Conservation (phyloP, 1,140 invertebrate species). For the Cherax quadricarinatus region DNA sequence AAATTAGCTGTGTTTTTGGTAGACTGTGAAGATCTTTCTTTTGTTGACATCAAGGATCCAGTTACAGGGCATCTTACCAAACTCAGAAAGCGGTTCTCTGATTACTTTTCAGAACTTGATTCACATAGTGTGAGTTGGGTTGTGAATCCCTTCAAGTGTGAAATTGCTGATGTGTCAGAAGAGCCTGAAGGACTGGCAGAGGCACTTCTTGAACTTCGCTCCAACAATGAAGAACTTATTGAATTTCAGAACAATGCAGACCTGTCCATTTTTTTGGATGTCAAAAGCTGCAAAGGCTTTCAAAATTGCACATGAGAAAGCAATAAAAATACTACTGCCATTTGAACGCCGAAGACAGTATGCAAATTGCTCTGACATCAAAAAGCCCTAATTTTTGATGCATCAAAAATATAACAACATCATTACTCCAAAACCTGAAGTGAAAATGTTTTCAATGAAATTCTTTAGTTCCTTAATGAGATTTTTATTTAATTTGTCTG, state of each 20-base stretch:
- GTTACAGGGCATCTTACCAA: background rate
- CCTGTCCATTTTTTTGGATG: slow-evolving; percentile 39
- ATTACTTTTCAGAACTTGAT: slow-evolving; percentile 6
- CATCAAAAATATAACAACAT: no score
- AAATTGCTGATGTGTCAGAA: background rate
- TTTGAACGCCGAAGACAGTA: no score
- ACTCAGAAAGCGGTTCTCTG: slow-evolving; percentile 5
- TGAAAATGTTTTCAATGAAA: no score
- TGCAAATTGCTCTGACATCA: no score
- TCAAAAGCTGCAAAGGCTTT: slow-evolving; percentile 40
- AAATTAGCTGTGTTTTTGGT: no score
- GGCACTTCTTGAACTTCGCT: slow-evolving; percentile 21
- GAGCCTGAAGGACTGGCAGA: slow-evolving; percentile 33
- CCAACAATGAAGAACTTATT: background rate
- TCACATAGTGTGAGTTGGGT: slow-evolving; percentile 6
- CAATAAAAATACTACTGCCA: background rate
- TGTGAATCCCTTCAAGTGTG: slow-evolving; percentile 16
- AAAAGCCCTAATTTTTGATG: no score
- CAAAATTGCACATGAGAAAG: slow-evolving; percentile 33
- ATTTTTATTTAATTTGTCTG: no score
- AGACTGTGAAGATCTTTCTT: no score
- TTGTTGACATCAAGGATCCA: no score
- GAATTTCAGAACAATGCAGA: background rate
- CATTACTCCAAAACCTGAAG: no score
- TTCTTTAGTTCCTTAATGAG: no score